A percentile compares a stretch with the other conserved stretches of the same genome.
Evolutionary conservation across 2,888 invertebrate species (phyloP).

Genomic region (Phasia obesa): DNA sequence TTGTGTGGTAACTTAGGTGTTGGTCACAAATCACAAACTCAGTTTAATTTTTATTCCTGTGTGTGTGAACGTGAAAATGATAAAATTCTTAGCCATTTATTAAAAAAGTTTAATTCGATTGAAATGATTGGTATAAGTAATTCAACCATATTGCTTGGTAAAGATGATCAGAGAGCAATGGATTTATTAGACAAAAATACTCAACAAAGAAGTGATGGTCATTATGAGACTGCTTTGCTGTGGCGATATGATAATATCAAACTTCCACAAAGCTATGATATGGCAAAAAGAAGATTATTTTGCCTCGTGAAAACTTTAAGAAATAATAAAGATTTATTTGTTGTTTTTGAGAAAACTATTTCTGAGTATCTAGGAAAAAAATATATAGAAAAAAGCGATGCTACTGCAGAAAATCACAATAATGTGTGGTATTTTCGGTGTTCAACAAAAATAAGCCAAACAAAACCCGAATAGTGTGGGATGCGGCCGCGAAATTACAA

Average conservation of each 20-base stretch:
- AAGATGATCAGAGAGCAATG: constrained; percentile 25
- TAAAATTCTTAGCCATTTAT: neutral
- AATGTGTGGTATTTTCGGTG: too few relatives aligned
- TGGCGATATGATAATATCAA: constrained; percentile 34
- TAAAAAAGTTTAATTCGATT: constrained; percentile 13
- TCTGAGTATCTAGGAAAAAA: constrained; percentile 46
- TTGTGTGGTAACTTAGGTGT: neutral
- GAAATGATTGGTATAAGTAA: constrained; percentile 29
- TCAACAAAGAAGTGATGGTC: constrained; percentile 11
- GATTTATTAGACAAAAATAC: constrained; percentile 8
- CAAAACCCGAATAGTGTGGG: too few relatives aligned
- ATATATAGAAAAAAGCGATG: neutral
- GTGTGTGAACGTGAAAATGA: constrained; percentile 19
- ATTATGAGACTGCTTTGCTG: constrained; percentile 22
- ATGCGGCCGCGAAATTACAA: too few relatives aligned
- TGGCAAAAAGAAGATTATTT: constrained; percentile 19
- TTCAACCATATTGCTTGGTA: neutral
- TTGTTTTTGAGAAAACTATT: constrained; percentile 21
- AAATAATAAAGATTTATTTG: constrained; percentile 11
- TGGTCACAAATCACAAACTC: neutral
- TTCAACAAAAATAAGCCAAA: too few relatives aligned
- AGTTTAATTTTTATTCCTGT: constrained; percentile 10
- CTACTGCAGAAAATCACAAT: constrained; percentile 28
- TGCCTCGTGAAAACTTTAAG: constrained; percentile 5
- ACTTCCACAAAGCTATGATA: constrained; percentile 28